phyloP scores from a whole-genome alignment of 2,113 vertebrate genomes.

The Periophthalmodon schlosseri region DNA sequence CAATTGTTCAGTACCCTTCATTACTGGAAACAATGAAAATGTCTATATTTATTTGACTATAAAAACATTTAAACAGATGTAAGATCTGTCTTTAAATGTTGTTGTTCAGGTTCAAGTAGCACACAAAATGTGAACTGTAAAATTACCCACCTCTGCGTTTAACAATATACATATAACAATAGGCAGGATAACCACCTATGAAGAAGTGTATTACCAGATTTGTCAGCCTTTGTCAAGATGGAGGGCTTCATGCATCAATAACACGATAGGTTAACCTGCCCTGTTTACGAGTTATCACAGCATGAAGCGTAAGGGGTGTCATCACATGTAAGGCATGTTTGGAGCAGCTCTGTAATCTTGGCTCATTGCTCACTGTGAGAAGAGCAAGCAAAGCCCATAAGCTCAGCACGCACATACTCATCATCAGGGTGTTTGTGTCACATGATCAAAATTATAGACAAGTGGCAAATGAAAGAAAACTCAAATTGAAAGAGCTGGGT shows the following conservation, averaged over 20 bases:
- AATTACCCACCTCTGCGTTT: not conserved
- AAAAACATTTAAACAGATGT: too few relatives aligned
- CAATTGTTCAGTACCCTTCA: not conserved
- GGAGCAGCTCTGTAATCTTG: constrained; percentile 5
- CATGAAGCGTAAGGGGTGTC: not conserved
- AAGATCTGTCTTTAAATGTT: too few relatives aligned
- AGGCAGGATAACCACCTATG: not conserved
- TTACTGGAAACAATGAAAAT: too few relatives aligned
- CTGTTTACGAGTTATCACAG: not conserved
- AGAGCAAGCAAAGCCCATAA: constrained; percentile 5
- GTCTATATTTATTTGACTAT: too few relatives aligned
- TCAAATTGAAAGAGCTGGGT: not conserved
- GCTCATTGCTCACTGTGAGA: not conserved
- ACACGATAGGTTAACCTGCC: not conserved
- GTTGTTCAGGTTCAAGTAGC: too few relatives aligned
- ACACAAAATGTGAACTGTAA: too few relatives aligned
- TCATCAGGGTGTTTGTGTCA: not conserved
- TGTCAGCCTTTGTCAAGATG: not conserved
- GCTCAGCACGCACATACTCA: not conserved
- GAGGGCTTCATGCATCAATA: not conserved
- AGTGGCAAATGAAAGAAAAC: not conserved
- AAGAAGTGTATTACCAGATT: not conserved
- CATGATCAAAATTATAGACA: constrained; percentile 7
- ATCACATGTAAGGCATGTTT: constrained; percentile 9
- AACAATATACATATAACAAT: not conserved